These are phyloP conservation scores for Heterocephalus glaber DNA, from an alignment of 2,113 vertebrate genomes.

Conservation along the genomic window DNA sequence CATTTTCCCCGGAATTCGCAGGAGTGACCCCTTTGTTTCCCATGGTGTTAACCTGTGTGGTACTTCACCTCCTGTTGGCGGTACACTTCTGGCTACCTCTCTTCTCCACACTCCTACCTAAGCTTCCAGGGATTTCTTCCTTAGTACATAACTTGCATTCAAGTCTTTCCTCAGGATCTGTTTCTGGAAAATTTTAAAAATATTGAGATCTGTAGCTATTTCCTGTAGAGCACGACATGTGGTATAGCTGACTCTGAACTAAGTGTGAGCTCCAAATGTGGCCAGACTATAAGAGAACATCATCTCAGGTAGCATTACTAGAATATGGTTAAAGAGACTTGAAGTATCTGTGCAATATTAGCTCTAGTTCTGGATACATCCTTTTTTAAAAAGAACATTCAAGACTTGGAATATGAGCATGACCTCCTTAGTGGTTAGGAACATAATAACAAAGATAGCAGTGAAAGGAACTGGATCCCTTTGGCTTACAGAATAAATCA, in stretches of 20 bases:
- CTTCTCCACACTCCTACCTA: too few relatives aligned
- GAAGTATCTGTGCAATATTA: neutral
- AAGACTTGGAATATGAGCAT: neutral
- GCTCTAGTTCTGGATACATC: neutral
- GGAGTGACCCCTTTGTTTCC: neutral
- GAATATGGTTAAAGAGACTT: neutral
- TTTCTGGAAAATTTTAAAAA: conserved; percentile 32
- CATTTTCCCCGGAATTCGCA: neutral
- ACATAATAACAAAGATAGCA: neutral
- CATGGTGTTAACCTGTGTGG: neutral
- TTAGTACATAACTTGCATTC: neutral
- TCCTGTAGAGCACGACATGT: neutral
- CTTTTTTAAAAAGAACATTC: neutral
- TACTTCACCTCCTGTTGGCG: accelerated
- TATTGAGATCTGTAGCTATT: neutral
- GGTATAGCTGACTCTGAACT: neutral
- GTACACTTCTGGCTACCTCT: neutral
- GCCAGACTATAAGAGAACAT: neutral
- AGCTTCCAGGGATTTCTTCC: neutral
- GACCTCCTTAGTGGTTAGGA: neutral
- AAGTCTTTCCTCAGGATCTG: neutral
- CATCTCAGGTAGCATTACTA: neutral
- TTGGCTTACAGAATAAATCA: neutral
- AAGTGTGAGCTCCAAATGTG: neutral
- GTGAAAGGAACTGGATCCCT: neutral